Percentiles rank a stretch among this genome's conserved stretches.
phyloP scores from a whole-genome alignment of 2,113 vertebrate species.

The Antechinus stuartii region DNA sequence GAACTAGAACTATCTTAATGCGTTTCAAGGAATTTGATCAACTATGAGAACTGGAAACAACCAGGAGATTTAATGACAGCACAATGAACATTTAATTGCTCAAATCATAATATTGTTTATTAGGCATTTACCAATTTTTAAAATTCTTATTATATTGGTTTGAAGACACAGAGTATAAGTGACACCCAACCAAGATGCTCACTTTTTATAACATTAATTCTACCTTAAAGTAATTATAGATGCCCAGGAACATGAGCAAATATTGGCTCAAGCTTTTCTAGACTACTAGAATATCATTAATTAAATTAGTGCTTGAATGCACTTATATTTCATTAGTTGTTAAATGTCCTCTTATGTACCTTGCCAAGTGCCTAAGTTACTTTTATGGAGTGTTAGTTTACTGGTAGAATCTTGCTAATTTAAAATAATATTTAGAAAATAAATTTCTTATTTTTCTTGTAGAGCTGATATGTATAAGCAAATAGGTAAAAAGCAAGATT shows the following conservation, averaged over 20 bases:
- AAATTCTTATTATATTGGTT: conserved; percentile 30
- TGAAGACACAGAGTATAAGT: conserved; percentile 62
- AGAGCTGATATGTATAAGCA: neutral
- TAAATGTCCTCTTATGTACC: neutral
- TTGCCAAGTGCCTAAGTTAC: neutral
- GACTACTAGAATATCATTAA: conserved; percentile 14
- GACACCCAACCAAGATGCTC: neutral
- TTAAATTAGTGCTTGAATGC: conserved; percentile 7
- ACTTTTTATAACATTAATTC: conserved; percentile 1
- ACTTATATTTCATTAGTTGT: neutral
- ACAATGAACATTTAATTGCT: neutral
- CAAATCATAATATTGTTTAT: conserved; percentile 32
- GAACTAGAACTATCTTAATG: neutral
- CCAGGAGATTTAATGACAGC: neutral
- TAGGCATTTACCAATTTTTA: conserved; percentile 55
- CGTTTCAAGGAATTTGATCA: neutral
- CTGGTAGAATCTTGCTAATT: neutral
- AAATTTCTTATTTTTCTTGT: neutral
- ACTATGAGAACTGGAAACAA: neutral
- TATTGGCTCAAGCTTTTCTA: neutral
- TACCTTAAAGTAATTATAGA: conserved; percentile 26
- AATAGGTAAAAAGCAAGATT: neutral
- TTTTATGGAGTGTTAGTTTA: neutral
- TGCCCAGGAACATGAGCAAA: neutral
- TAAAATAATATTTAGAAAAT: neutral